A percentile compares a stretch with the other conserved stretches of the same genome.
phyloP scores from a whole-genome alignment of 2,797 vertebrate species.

The Synanceia verrucosa region DNA sequence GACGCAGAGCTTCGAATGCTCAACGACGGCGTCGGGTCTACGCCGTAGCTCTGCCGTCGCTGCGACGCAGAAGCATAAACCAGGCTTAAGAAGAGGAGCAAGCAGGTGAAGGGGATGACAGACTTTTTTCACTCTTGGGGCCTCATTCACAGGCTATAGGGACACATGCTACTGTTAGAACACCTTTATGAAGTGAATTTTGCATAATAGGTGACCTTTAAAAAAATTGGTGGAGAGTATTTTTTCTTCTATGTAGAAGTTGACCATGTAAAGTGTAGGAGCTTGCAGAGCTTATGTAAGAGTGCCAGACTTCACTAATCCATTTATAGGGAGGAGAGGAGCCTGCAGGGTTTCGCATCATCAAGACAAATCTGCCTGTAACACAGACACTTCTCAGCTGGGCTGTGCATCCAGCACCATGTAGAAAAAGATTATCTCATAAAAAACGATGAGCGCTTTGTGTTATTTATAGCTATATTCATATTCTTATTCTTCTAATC shows the following conservation, averaged over 20 bases:
- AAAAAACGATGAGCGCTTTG: slow-evolving; percentile 5
- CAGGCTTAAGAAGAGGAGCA: no score
- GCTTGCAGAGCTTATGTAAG: slow-evolving; percentile 56
- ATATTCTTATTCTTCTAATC: slow-evolving; percentile 25
- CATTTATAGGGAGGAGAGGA: slow-evolving; percentile 41
- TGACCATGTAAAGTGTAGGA: slow-evolving; percentile 19
- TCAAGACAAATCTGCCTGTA: slow-evolving; percentile 49
- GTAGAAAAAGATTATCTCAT: slow-evolving; percentile 11
- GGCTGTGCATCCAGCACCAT: background rate
- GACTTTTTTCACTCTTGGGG: no score
- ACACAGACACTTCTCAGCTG: slow-evolving; percentile 30
- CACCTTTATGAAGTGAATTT: no score
- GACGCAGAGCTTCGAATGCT: no score
- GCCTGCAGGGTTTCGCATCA: slow-evolving; percentile 55
- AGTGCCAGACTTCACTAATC: slow-evolving; percentile 60
- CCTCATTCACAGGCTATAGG: no score
- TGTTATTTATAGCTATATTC: slow-evolving; percentile 37
- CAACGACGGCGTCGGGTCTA: no score
- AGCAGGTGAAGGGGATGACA: no score
- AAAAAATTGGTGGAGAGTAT: background rate
- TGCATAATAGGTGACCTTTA: no score
- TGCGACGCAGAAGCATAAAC: no score
- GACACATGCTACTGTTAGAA: no score
- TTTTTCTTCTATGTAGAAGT: background rate
- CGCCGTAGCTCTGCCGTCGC: no score